phyloP scores from a whole-genome alignment of 2,888 invertebrate species.

The Psococerastis gibbosa region DNA sequence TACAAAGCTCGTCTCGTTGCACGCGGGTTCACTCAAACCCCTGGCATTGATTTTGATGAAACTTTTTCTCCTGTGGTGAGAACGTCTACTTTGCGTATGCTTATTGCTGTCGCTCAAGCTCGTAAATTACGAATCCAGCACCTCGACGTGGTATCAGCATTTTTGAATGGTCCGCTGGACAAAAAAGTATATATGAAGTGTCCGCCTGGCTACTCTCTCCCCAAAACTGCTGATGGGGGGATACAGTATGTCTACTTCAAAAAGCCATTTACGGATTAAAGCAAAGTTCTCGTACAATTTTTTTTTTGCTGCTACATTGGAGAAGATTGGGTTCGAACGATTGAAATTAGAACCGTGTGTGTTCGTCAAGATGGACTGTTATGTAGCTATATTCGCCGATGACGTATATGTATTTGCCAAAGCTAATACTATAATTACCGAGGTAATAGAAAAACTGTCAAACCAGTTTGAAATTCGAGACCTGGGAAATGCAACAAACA shows the following conservation, averaged over 20 bases:
- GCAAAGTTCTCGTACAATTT: slow-evolving; percentile 14
- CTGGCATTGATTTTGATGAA: no score
- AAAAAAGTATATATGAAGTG: no score
- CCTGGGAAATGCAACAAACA: not conserved
- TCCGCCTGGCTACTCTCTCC: no score
- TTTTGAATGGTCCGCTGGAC: no score
- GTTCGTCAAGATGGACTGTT: slow-evolving; percentile 13
- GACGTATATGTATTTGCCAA: slow-evolving; percentile 15
- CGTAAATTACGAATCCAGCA: no score
- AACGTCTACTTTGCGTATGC: no score
- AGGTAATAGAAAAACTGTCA: slow-evolving; percentile 10
- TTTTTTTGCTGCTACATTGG: slow-evolving; percentile 14
- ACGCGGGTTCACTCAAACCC: no score
- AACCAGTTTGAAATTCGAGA: not conserved
- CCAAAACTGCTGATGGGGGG: slow-evolving; percentile 2
- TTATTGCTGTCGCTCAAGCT: no score
- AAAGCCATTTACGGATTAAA: slow-evolving; percentile 17
- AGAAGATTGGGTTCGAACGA: slow-evolving; percentile 13
- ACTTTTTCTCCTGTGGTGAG: no score
- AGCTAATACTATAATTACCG: slow-evolving; percentile 7
- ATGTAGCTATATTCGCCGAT: slow-evolving; percentile 16
- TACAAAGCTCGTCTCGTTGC: no score
- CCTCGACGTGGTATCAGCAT: no score
- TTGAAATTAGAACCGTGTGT: slow-evolving; percentile 16
- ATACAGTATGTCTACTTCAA: slow-evolving; percentile 14